Evolutionary conservation across 2,113 vertebrate species (phyloP).

Genomic region (Anseranas semipalmata): DNA sequence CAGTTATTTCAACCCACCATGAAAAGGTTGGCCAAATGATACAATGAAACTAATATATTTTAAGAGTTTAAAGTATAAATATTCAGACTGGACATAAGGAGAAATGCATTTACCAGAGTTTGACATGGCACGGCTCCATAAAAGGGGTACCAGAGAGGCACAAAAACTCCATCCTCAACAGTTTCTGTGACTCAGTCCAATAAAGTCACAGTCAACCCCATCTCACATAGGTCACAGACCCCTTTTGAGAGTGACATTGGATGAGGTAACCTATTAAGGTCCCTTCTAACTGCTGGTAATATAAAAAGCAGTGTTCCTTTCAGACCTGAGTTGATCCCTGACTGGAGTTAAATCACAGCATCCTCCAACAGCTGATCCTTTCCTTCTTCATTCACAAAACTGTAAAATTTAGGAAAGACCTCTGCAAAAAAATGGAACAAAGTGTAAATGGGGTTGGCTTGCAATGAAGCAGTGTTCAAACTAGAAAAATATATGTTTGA

Average conservation of each 20-base stretch:
- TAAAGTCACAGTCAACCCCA: not conserved
- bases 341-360: not conserved
- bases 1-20: not conserved
- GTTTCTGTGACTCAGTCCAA: not conserved
- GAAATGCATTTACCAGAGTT: not conserved
- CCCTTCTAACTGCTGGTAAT: not conserved
- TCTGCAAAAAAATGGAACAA: not conserved
- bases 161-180: not conserved
- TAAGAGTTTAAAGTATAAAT: not conserved
- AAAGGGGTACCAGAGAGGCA: not conserved
- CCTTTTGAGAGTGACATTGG: not conserved
- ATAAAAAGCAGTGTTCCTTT: not conserved
- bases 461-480: constrained; percentile 59
- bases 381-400: constrained; percentile 32
- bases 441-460: not conserved
- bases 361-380: not conserved
- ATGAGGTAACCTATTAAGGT: not conserved
- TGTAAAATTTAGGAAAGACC: not conserved
- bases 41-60: not conserved
- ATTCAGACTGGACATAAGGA: not conserved
- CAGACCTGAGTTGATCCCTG: not conserved
- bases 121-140: not conserved
- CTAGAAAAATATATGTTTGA: constrained; percentile 58
- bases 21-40: not conserved
- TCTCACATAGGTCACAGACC: not conserved